These are phyloP conservation scores for Tyrannus savana DNA, from an alignment of 2,113 vertebrate species.

Conservation along the genomic window DNA sequence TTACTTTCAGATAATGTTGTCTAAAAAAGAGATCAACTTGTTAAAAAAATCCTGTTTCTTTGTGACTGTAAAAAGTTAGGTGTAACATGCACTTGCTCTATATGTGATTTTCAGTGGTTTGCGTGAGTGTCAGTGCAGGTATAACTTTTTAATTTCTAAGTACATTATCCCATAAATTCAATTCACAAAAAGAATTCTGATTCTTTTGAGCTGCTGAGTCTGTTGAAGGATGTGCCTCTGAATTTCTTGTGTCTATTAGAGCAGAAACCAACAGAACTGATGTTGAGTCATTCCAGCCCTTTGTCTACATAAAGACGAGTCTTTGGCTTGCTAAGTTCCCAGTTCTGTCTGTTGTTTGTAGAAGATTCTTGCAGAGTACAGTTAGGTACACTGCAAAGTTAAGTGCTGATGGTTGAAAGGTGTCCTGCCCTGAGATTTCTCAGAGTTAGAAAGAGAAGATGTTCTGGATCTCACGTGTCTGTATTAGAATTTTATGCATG, in stretches of 20 bases:
- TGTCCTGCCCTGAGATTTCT: not conserved
- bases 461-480: not conserved
- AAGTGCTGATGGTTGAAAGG: not conserved
- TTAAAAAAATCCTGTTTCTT: not conserved
- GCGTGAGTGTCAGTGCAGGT: not conserved
- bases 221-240: not conserved
- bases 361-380: not conserved
- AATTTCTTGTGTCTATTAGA: not conserved
- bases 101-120: not conserved
- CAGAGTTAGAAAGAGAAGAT: not conserved
- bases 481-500: not conserved
- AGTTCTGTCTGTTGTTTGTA: not conserved
- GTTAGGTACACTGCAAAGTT: not conserved
- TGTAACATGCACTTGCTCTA: not conserved
- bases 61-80: not conserved
- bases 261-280: not conserved
- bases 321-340: not conserved
- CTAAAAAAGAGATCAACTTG: not conserved
- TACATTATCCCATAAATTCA: not conserved
- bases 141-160: not conserved
- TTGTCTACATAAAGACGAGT: not conserved
- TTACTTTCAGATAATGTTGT: not conserved
- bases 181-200: not conserved
- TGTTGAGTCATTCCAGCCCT: not conserved
- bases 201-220: not conserved